Evolutionary conservation across 2,888 invertebrate species (phyloP), one percentile per base, ranked within the genome.

Genomic region (Plagodis pulveraria): DNA sequence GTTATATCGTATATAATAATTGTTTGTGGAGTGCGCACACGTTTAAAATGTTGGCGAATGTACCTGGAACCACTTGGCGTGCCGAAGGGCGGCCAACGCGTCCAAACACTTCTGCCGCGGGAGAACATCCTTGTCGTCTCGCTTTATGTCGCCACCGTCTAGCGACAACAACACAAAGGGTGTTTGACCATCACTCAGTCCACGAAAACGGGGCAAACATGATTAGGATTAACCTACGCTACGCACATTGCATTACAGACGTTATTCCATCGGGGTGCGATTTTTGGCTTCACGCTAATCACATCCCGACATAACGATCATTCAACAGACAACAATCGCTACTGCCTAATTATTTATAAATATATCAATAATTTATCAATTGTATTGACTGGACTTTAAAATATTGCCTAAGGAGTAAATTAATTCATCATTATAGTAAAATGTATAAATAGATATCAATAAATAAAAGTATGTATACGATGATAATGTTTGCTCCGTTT

Each of bases 11-110:
- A 36, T 36, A 5, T 10, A 5, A n/a, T 40, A 22, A 53, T 50
- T 10, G 34, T 35, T 11, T 6, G 77, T 77, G 81, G 85, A 87
- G 86, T 84, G 89, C 89, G 86, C 88, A 85, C 86, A 80, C 77
- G 80, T 79, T 70, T 76, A 78, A 83, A 80, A 84, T 80, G 88
- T 89, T 80, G 93, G 93, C 94, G 84, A 93, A 84, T 84, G 91
- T 91, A 98, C 98, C 98, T 99, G 99, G 97, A 99, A 99, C 99
- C 99, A 99, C 96, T 99, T 99, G 95, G 99, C 98, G 96, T 99
- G 99, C 95, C 99, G 98, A 94, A 99, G 97, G 94, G 98, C 98
- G 94, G 99, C 99, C 95, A 99, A 97, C 95, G 99, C 99, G 96
- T 98, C 97, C 95, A 99, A 97, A 96, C 99, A 99, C 95, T 98